Base-by-base conservation (phyloP, 2,113 vertebrate genomes). In the Oryzias woworae region DNA sequence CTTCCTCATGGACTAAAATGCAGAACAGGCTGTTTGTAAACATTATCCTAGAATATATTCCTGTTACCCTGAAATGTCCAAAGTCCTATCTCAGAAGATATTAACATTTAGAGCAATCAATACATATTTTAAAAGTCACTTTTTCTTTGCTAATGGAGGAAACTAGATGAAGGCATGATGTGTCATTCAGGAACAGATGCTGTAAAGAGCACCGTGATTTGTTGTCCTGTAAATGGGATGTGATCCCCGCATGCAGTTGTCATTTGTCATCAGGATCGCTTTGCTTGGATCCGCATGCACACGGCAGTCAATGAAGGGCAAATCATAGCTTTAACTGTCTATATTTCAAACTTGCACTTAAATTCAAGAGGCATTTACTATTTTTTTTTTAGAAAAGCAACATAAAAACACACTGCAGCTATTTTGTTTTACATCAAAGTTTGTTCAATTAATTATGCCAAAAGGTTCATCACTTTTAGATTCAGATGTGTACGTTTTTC, bases 81-180 rank as follows among this genome's bases (percentile, higher is more conserved):
- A 89, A 83, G 79, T 84, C 83, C 84, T 67, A 65, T 79, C 75
- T 77, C 80, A 72, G 78, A 86, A 83, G 76, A 83, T 85, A 88
- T 92, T 90, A 91, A 88, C 87, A 90, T 92, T 92, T 89, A 84
- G 77, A 89, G 80, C 64, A 86, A 92, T 92, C 89, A 82, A 91
- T 92, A 89, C 72, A 79, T 75, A 87, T 89, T 90, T 87, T 83
- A 88, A 52, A 66, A 61, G 70, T 81, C 74, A 66, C 42, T 36
- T 73, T 88, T 86, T 87, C 76, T 69, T 73, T 75, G 76, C 71
- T 77, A 72, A 85, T 65, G 71, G 60, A 71, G 46, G 66, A 79
- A 83, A 62, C 70, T 62, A 51, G 18, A 16, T 74, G 57, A 75
- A 80, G 63, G 74, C 62, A 64, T 42, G 67, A 69, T 66, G 73